Evolutionary conservation across 2,797 vertebrate genomes (phyloP), one percentile per base, ranked within the genome.

Genomic region (Phoxinus dragarum): DNA sequence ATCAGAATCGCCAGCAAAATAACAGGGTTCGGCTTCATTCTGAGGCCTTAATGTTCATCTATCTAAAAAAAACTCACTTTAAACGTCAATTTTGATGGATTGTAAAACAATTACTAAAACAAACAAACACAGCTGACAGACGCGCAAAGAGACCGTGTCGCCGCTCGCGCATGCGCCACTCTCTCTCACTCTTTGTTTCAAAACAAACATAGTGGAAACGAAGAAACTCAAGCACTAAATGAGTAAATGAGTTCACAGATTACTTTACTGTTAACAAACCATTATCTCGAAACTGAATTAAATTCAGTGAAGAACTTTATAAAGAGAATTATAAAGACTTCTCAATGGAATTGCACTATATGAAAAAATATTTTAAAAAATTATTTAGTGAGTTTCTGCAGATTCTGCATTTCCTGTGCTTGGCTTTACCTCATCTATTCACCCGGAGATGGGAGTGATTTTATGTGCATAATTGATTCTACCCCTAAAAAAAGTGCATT

Each of bases 401-500:
- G 12, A 44, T 61, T 84, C 52, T 61, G 38, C 52, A 61, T 36
- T 67, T 52, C 23, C 38, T 68, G 31, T 34, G 49, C 47, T 78
- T n/a, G 19, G 49, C 44, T 68, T 67, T 76, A n/a, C 34, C 21
- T 84, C 64, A 52, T 44, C 12, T 40, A 67, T 72, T 84, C 66
- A 72, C 10, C 59, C n/a, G 31, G 31, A 61, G 40, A 59, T 38
- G 42, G 80, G 38, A 78, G 49, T 47, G 49, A 61, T 84, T 84
- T 17, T 84, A 31, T 85, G 36, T 52, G 67, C 54, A 80, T 61
- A 36, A 80, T 47, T 80, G 12, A 38, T 71, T 59, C 27, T 34
- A 44, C 16, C 19, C 36, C 75, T 59, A 72, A 47, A 79, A 79
- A 79, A 85, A 49, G 10, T 40, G 12, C 6, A 80, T 85, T 80